Conservation (phyloP, 2,888 invertebrate species). For the Scaptomyza tumidula region DNA sequence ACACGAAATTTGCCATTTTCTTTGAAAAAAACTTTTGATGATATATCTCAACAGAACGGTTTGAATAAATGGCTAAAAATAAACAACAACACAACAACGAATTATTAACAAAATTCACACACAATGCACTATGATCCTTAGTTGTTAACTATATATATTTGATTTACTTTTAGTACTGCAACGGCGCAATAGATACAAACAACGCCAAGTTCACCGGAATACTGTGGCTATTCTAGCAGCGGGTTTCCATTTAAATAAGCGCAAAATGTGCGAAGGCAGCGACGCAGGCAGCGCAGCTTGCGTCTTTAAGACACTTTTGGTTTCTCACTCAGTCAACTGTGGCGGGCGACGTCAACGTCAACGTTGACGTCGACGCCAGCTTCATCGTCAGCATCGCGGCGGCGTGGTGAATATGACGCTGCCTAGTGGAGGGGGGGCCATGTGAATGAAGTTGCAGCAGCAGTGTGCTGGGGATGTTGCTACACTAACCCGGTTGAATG, state of each 20-base stretch:
- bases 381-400: conserved; percentile 20
- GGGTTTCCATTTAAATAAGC: conserved; percentile 84
- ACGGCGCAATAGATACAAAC: conserved; percentile 80
- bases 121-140: conserved; percentile 37
- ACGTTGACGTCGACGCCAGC: conserved; percentile 17
- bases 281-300: conserved; percentile 21
- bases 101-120: conserved; percentile 15
- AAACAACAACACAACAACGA: conserved; percentile 44
- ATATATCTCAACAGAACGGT: conserved; percentile 22
- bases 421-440: conserved; percentile 41
- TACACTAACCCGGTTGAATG: conserved; percentile 57
- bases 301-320: conserved; percentile 50
- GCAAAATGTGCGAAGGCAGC: conserved; percentile 66
- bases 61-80: conserved; percentile 54
- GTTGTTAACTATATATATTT: conserved; percentile 3
- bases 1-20: conserved; percentile 80
- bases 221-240: conserved; percentile 84
- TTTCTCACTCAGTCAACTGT: conserved; percentile 75
- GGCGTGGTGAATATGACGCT: conserved; percentile 45
- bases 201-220: conserved; percentile 83
- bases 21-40: conserved; percentile 17
- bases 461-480: conserved; percentile 59
- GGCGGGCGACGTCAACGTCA: conserved; percentile 36
- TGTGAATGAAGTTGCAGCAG: conserved; percentile 74
- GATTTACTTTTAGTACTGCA: conserved; percentile 73